These are phyloP conservation scores for Myripristis jacobus DNA, from an alignment of 2,797 vertebrate species.

Conservation along the genomic window DNA sequence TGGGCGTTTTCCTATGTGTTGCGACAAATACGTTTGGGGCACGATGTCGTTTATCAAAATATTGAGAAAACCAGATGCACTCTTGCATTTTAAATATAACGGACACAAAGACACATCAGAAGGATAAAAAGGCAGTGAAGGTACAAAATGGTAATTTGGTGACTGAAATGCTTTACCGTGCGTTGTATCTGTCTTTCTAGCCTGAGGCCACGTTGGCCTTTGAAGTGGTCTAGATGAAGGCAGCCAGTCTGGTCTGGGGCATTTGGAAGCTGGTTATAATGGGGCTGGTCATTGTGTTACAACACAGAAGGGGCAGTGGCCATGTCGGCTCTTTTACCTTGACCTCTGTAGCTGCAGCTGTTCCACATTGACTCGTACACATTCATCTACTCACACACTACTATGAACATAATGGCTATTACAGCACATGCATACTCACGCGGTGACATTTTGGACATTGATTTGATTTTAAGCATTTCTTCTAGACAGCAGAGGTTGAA, in stretches of 20 bases:
- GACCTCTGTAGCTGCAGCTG: conserved; percentile 20
- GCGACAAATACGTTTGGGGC: too few species aligned
- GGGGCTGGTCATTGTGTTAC: conserved; percentile 46
- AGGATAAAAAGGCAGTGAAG: conserved; percentile 51
- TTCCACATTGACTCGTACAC: conserved; percentile 4
- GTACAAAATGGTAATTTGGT: conserved; percentile 46
- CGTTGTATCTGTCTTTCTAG: conserved; percentile 39
- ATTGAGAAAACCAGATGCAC: conserved; percentile 17
- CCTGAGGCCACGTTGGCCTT: conserved; percentile 64
- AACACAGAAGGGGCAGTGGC: conserved; percentile 25
- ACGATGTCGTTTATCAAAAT: too few species aligned
- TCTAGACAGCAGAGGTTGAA: background rate
- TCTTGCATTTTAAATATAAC: conserved; percentile 7
- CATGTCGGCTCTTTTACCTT: conserved; percentile 8
- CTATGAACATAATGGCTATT: background rate
- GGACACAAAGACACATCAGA: conserved; percentile 36
- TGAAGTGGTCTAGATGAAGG: conserved; percentile 73
- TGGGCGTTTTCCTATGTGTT: too few species aligned
- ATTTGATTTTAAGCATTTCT: background rate
- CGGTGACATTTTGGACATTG: background rate
- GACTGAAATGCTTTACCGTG: conserved; percentile 60
- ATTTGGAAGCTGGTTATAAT: conserved; percentile 61
- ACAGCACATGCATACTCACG: background rate
- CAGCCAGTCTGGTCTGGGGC: conserved; percentile 38
- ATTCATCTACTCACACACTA: background rate